Percentiles rank a stretch among this genome's conserved stretches.
phyloP scores from a whole-genome alignment of 2,797 vertebrate species.

The Micrastur ruficollis region DNA sequence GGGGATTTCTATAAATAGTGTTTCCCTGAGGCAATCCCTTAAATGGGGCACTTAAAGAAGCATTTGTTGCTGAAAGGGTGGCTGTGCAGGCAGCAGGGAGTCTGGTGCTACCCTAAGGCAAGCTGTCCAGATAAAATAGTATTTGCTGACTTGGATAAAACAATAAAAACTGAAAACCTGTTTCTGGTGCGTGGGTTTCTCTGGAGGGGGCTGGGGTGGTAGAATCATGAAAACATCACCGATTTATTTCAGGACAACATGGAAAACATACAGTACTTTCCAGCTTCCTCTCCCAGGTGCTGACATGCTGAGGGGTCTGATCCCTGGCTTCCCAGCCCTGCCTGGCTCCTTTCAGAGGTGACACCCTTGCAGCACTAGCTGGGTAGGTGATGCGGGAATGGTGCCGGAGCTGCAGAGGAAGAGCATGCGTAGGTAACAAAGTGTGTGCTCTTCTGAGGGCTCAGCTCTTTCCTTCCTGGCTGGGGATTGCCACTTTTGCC shows the following conservation, averaged over 20 bases:
- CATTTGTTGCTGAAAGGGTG: neutral
- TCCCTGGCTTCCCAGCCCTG: neutral
- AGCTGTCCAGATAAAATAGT: neutral
- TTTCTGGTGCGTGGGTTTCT: neutral
- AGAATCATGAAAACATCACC: accelerated
- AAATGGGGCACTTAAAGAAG: neutral
- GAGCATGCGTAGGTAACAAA: accelerated
- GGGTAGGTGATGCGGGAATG: neutral
- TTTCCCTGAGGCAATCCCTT: neutral
- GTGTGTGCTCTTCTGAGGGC: neutral
- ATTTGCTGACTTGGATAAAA: neutral
- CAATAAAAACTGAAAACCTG: neutral
- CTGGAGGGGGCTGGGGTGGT: neutral
- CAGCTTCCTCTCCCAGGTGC: neutral
- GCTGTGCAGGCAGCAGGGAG: neutral
- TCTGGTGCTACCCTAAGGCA: neutral
- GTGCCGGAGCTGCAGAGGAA: neutral
- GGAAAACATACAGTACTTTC: accelerated
- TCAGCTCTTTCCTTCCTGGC: neutral
- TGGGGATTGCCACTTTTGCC: neutral
- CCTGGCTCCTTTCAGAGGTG: neutral
- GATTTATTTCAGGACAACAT: accelerated
- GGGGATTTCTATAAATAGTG: accelerated
- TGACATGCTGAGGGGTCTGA: accelerated
- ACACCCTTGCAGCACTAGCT: neutral